These are phyloP conservation scores for Nomada ruficornis DNA, from an alignment of 2,888 invertebrate genomes.

Conservation along the genomic window DNA sequence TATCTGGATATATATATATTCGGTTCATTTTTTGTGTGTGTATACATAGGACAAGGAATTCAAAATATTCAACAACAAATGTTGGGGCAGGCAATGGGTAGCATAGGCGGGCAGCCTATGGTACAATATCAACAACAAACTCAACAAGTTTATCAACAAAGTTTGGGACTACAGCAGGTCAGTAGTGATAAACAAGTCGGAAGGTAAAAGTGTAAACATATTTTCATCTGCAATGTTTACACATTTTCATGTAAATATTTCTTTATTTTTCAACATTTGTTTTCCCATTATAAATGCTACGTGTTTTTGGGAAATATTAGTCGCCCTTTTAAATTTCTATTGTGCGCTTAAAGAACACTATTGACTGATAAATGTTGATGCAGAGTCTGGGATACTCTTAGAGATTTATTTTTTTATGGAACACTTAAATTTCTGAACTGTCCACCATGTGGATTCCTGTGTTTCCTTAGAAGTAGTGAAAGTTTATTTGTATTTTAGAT, in stretches of 20 bases:
- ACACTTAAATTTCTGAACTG: too few species aligned
- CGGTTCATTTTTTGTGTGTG: conserved; percentile 2
- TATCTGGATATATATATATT: background rate
- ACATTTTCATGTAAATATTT: background rate
- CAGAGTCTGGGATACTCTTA: too few species aligned
- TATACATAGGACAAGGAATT: conserved; percentile 85
- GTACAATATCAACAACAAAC: conserved; percentile 89
- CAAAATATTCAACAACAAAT: conserved; percentile 88
- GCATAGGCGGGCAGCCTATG: conserved; percentile 89
- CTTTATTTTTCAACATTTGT: background rate
- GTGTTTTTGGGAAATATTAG: too few species aligned
- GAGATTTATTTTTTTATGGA: too few species aligned
- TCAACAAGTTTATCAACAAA: conserved; percentile 89
- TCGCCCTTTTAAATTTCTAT: too few species aligned
- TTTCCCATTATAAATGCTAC: background rate
- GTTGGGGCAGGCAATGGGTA: conserved; percentile 88
- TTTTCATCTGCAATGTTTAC: background rate
- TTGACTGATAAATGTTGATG: too few species aligned
- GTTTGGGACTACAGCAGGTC: conserved; percentile 88
- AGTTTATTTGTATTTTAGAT: too few species aligned
- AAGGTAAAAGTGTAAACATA: background rate
- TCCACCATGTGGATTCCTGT: too few species aligned
- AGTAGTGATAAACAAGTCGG: conserved; percentile 74
- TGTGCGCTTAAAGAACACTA: too few species aligned
- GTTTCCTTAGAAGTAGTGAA: too few species aligned